Base-by-base conservation (phyloP, 2,797 vertebrate genomes). In the Artibeus lituratus region DNA sequence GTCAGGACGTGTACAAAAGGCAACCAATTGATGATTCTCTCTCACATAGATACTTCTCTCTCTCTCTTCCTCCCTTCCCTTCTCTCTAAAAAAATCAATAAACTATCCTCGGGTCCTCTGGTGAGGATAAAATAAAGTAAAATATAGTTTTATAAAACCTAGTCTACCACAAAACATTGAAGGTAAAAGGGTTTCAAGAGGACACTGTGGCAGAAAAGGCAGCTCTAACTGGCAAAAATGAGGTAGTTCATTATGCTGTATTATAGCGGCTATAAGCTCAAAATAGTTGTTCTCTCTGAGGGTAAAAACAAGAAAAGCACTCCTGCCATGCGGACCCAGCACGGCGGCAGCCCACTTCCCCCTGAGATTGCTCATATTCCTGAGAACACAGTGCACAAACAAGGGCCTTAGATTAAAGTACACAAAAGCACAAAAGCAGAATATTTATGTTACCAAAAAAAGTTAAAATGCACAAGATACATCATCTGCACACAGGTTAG, bases 301-400 rank as follows among this genome's bases (percentile, higher is more conserved):
- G 97, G 97, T 97, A 96, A 62, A 97, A 89, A 87, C 49, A 90
- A 15, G 42, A 87, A 70, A 78, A 91, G 47, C 51, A 87, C 96
- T 94, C 98, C 98, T 96, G 97, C 97, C 94, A 69, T 97, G 97
- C 98, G 98, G 97, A 98, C 95, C 96, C 37, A 94, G 96, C 97
- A 97, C 98, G 98, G 97, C 98, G 98, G 94, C 97, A 90, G 76
- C 78, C 35, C 76, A 93, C 98, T 98, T 97, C 98, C 98, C 98
- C 98, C 98, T 98, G 98, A 98, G 98, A 98, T 98, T 98, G 97
- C 97, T 97, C 35, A 95, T 98, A 98, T 99, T 99, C 99, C 99
- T 99, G 99, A 99, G 99, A 98, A 98, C 98, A 99, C 97, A 96
- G 98, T 97, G 98, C 98, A 98, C 96, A 98, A 98, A 98, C 97